phyloP scores from a whole-genome alignment of 2,113 vertebrate species.

The Coturnix japonica region DNA sequence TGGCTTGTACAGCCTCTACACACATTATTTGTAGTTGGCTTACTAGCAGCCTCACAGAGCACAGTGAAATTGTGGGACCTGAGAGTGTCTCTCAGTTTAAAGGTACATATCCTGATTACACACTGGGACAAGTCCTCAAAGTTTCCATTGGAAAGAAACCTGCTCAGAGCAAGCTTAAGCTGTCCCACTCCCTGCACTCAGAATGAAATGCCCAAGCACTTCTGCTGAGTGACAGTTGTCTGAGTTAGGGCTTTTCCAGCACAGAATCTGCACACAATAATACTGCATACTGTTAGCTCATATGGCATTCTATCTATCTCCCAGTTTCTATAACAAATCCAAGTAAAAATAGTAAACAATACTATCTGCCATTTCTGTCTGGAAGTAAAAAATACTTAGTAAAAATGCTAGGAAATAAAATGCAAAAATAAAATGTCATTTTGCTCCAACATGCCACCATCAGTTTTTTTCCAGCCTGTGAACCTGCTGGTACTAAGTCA shows the following conservation, averaged over 20 bases:
- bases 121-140: neutral
- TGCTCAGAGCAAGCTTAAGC: neutral
- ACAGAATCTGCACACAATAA: neutral
- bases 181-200: neutral
- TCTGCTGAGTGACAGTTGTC: neutral
- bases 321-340: neutral
- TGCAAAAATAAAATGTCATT: neutral
- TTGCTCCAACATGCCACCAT: neutral
- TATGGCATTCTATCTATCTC: neutral
- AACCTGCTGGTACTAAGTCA: neutral
- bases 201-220: neutral
- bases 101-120: neutral
- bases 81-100: neutral
- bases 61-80: neutral
- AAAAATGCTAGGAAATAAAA: neutral
- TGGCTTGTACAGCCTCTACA: neutral
- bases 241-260: neutral
- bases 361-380: neutral
- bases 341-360: neutral
- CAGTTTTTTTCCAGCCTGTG: neutral
- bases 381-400: neutral
- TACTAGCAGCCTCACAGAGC: neutral
- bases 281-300: neutral
- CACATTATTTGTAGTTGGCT: rapidly evolving
- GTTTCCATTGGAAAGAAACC: neutral